Base-by-base conservation (phyloP, 2,888 invertebrate genomes). In the Diaperis boleti region DNA sequence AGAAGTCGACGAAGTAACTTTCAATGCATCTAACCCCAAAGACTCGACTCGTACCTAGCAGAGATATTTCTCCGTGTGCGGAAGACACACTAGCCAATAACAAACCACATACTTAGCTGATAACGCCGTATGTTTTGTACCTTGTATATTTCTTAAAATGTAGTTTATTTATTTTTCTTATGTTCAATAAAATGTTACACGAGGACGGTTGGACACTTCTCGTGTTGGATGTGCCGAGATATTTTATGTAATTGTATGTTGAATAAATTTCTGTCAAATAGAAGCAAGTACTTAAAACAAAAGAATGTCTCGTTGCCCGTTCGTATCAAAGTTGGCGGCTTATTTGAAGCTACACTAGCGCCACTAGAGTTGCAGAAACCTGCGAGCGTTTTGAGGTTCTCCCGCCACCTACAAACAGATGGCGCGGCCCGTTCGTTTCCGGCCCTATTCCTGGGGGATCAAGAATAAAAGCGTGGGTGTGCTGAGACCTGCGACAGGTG, bases 161-260 rank as follows among this genome's bases (percentile, higher is more conserved):
- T 35, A 45, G 45, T 44, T 47, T 59, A 59, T 59, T 59, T 59
- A 59, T 59, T 59, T 57, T 49, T 59, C 26, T 22, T 45, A n/a
- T n/a, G n/a, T n/a, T n/a, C n/a, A n/a, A n/a, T n/a, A n/a, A n/a
- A n/a, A n/a, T n/a, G n/a, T n/a, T n/a, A n/a, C n/a, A n/a, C n/a
- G n/a, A n/a, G n/a, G n/a, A n/a, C n/a, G n/a, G n/a, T n/a, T n/a
- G n/a, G n/a, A n/a, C n/a, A n/a, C n/a, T n/a, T n/a, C n/a, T n/a
- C n/a, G n/a, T n/a, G n/a, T n/a, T n/a, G n/a, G n/a, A n/a, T n/a
- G n/a, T n/a, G n/a, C n/a, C n/a, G n/a, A n/a, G n/a, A n/a, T n/a
- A n/a, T n/a, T n/a, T n/a, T n/a, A n/a, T n/a, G n/a, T n/a, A n/a
- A n/a, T n/a, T n/a, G n/a, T n/a, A n/a, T n/a, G n/a, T n/a, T n/a